Evolutionary conservation across 2,797 vertebrate genomes (phyloP).

Genomic region (Channallabes apus): DNA sequence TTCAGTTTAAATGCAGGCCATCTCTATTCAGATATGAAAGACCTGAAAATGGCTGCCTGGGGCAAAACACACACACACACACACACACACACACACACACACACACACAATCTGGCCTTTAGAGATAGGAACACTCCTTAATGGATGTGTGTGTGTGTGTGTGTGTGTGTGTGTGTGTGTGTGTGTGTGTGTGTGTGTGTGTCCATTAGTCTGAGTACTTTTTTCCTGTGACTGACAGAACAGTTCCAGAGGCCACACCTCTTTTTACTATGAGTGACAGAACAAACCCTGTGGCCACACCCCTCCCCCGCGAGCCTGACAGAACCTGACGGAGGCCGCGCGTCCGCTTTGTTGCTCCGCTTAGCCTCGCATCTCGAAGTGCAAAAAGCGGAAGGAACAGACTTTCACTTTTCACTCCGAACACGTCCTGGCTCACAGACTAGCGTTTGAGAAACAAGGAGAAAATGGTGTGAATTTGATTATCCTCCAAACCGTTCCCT

Average conservation of each 20-base stretch:
- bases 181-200: neutral
- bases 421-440: neutral
- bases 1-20: constrained; percentile 8
- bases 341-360: neutral
- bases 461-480: constrained; percentile 28
- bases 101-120: neutral
- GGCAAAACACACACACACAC: neutral
- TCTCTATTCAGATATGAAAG: neutral
- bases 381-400: constrained; percentile 9
- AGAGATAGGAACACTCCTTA: neutral
- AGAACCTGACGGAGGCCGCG: neutral
- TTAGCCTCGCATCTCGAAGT: neutral
- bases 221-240: neutral
- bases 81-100: neutral
- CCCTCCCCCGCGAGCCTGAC: neutral
- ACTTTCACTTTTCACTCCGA: neutral
- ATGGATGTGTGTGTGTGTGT: neutral
- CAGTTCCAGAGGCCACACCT: neutral
- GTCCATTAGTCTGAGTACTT: neutral
- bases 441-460: constrained; percentile 14
- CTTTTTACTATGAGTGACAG: neutral
- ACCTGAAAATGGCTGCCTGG: neutral
- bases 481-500: constrained; percentile 18
- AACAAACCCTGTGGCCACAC: constrained; percentile 1
- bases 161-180: neutral